A percentile compares a stretch with the other conserved stretches of the same genome.
These are phyloP conservation scores for Morphnarchus princeps DNA, from an alignment of 2,113 vertebrate genomes.

Conservation along the genomic window DNA sequence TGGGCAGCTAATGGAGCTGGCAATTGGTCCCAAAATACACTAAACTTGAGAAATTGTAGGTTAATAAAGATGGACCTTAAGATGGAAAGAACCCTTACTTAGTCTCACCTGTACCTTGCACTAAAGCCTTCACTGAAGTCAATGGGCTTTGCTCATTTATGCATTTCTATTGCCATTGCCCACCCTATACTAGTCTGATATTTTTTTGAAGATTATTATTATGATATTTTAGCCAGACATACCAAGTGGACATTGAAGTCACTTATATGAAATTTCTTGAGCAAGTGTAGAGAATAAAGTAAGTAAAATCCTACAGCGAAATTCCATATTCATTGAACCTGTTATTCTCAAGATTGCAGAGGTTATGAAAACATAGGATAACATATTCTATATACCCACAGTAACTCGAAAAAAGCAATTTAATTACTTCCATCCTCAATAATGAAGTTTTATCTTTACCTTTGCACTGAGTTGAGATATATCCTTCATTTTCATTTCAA, in stretches of 20 bases:
- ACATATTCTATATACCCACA: neutral
- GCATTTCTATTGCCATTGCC: neutral
- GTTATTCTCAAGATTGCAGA: neutral
- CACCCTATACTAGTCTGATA: neutral
- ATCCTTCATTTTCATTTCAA: neutral
- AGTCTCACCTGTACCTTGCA: neutral
- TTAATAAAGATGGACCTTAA: neutral
- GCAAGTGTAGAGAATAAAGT: neutral
- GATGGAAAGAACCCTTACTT: neutral
- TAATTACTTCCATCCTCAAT: neutral
- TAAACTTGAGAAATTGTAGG: neutral
- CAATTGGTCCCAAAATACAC: neutral
- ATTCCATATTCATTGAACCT: neutral
- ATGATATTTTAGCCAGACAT: neutral
- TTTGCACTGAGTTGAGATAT: neutral
- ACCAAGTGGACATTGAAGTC: neutral
- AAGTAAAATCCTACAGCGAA: neutral
- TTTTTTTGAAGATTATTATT: neutral
- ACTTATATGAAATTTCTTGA: neutral
- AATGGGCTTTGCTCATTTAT: accelerated
- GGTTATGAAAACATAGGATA: neutral
- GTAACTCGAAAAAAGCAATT: neutral
- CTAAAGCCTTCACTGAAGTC: neutral
- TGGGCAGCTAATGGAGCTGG: neutral
- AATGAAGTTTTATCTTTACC: neutral